Base-by-base conservation (phyloP, 2,797 vertebrate species). In the Harpagifer antarcticus region DNA sequence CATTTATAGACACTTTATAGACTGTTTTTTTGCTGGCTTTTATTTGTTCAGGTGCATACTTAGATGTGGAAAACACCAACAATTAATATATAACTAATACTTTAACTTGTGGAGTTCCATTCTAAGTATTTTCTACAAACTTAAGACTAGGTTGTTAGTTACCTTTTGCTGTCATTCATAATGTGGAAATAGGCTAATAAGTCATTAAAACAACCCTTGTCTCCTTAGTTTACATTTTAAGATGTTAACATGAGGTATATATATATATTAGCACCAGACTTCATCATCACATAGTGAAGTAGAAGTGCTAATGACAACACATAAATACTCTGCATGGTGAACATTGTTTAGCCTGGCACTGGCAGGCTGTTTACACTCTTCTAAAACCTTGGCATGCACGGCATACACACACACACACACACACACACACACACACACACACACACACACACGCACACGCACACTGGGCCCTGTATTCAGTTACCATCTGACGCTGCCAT, bases 311-410 rank as follows among this genome's bases (percentile, higher is more conserved):
- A 67, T 67, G 17, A 55, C 17, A 19, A 20, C n/a, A 10, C 44
- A 57, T n/a, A 19, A 67, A 78, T 76, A 68, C 66, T 78, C 59
- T 58, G 61, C 63, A 8, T 74, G 23, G 50, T 44, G 78, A 86
- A 85, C 69, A 66, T 73, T 72, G 63, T 79, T 67, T 50, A 45
- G 19, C 69, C 42, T 40, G 31, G 45, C 6, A 14, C 10, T 11
- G 37, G 19, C 31, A 50, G 49, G 14, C 23, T 69, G 74, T 82
- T 69, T 53, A 68, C 53, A 23, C 43, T 19, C 1, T 0, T 67
- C 59, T 23, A 3, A 60, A 47, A 49, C 45, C 47, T 73, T 31
- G 14, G 11, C 5, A 33, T 33, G 33, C 33, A 33, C 33, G 1
- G 33, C 0, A 20, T 3, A 14, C 40, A 55, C 43, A 17, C 44